Base-by-base conservation (phyloP, 2,113 vertebrate species). In the Thamnaconus septentrionalis region DNA sequence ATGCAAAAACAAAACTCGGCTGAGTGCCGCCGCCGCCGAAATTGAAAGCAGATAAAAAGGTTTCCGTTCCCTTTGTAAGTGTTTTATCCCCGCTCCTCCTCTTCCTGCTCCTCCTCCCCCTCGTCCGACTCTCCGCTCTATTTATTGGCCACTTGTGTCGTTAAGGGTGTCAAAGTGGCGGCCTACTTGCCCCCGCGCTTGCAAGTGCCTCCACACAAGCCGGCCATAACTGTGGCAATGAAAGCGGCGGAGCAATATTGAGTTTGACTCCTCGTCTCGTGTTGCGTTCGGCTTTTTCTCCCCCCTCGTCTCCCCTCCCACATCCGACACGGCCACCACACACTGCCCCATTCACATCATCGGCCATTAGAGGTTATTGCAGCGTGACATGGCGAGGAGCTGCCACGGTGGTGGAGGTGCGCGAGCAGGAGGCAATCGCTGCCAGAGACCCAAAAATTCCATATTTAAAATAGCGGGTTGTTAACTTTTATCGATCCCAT, bases 21-120 rank as follows among this genome's bases (percentile, higher is more conserved):
- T 79, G 76, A 82, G 79, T 81, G 70, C 71, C 74, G 5, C 69
- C 18, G 70, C 71, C 74, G 5, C 69, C 18, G 18, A 82, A 76
- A 89, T 78, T 69, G 85, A 87, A 87, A 87, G 74, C 85, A 89
- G 88, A 86, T 75, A 82, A 70, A 68, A 49, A 46, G 59, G 79
- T 78, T 87, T 62, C 47, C 79, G 84, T 82, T 71, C 58, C 59
- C 47, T 78, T 84, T 80, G 83, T 76, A 51, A 70, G 73, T 44
- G 3, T 42, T 64, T 73, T 58, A 62, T 44, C 53, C 47, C 18
- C 75, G 50, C 73, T 7, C 44, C 44, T 5, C 50, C 18, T 46
- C 47, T 51, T 52, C 31, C 62, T 39, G 18, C 18, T 31, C 18
- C 18, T 31, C 18, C 18, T 31, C 18, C 18, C 18, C 18, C 18